Evolutionary conservation across 2,797 vertebrate species (phyloP).

Genomic region (Poliocrania exsul): DNA sequence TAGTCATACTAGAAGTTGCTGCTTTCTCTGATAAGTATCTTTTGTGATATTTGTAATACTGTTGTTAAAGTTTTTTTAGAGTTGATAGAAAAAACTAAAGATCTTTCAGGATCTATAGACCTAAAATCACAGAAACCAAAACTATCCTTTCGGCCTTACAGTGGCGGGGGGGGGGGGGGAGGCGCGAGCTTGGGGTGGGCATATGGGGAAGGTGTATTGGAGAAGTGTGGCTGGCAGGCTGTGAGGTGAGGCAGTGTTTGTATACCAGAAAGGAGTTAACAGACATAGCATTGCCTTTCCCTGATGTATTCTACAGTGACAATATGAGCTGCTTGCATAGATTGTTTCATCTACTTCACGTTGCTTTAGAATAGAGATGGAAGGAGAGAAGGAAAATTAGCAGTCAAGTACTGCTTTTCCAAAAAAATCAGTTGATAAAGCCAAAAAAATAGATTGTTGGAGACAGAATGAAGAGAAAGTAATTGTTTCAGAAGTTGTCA

Average conservation of each 20-base stretch:
- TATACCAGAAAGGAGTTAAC: neutral
- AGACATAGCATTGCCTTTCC: neutral
- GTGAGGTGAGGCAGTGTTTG: neutral
- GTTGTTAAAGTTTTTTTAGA: neutral
- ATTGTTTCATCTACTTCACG: neutral
- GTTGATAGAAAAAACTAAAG: neutral
- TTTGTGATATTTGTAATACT: neutral
- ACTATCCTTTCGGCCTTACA: neutral
- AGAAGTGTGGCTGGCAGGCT: neutral
- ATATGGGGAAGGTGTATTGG: neutral
- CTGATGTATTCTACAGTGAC: neutral
- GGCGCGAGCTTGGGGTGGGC: no score
- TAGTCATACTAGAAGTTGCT: neutral
- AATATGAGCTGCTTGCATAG: neutral
- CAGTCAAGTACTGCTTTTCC: conserved; percentile 10
- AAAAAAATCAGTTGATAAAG: neutral
- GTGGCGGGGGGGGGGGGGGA: neutral
- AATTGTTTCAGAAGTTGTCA: neutral
- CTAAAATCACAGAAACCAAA: neutral
- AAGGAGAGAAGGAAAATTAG: neutral
- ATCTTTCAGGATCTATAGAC: neutral
- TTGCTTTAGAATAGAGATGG: neutral
- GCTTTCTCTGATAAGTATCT: conserved; percentile 17
- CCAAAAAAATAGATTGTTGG: neutral
- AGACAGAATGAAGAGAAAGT: neutral